Percentiles rank a stretch among this genome's conserved stretches.
phyloP scores from a whole-genome alignment of 2,888 invertebrate genomes.

The Spicauda simplicius region DNA sequence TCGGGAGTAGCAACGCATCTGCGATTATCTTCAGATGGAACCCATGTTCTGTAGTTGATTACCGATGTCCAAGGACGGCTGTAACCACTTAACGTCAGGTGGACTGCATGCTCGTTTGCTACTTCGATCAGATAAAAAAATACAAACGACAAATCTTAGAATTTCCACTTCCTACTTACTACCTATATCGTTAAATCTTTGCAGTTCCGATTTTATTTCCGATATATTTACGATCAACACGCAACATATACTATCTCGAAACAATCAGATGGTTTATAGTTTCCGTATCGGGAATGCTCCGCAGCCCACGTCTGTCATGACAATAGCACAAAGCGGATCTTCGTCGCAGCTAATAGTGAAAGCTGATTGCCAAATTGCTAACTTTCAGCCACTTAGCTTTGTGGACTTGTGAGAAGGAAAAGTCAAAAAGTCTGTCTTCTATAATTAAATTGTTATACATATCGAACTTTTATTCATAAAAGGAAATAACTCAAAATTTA shows the following conservation, averaged over 20 bases:
- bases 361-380: constrained; percentile 22
- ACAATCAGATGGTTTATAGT: constrained; percentile 21
- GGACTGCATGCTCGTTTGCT: too few species aligned
- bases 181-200: not conserved
- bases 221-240: not conserved
- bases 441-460: too few species aligned
- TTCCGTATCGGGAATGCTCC: constrained; percentile 17
- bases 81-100: too few species aligned
- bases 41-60: too few species aligned
- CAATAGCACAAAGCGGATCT: constrained; percentile 5
- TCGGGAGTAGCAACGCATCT: too few species aligned
- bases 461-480: too few species aligned
- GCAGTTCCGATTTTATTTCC: not conserved
- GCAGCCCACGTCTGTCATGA: constrained; percentile 22
- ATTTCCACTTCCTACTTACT: too few species aligned
- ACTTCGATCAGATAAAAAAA: too few species aligned
- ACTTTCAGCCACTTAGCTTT: constrained; percentile 17
- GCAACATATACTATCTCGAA: constrained; percentile 13
- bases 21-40: too few species aligned
- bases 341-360: constrained; percentile 20
- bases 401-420: not conserved
- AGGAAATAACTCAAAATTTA: too few species aligned
- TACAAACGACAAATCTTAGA: too few species aligned
- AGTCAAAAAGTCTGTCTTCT: not conserved
- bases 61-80: too few species aligned